Conservation (phyloP, 2,888 invertebrate species). For the Scaptomyza caliginosa region DNA sequence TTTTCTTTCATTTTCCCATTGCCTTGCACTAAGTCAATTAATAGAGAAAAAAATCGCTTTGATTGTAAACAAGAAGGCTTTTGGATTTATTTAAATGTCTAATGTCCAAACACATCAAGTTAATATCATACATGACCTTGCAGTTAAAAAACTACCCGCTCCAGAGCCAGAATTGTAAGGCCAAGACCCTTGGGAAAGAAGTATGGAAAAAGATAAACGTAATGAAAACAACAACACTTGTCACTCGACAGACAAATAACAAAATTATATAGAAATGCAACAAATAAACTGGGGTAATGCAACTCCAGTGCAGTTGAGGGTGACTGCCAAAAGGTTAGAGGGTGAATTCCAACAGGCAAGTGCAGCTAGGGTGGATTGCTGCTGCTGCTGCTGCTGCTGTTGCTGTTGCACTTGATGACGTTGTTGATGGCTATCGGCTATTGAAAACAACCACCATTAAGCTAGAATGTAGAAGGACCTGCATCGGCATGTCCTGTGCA, state of each 20-base stretch:
- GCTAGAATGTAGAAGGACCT: conserved; percentile 32
- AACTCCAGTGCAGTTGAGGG: conserved; percentile 13
- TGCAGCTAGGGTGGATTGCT: conserved; percentile 47
- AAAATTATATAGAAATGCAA: conserved; percentile 77
- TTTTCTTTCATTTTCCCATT: conserved; percentile 13
- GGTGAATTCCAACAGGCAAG: conserved; percentile 63
- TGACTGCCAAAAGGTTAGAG: conserved; percentile 21
- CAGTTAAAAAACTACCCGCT: conserved; percentile 24
- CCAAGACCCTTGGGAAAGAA: conserved; percentile 66
- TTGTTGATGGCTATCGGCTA: conserved; percentile 39
- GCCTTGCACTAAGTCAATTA: conserved; percentile 28
- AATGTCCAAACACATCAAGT: conserved; percentile 12
- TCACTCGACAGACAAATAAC: conserved; percentile 72
- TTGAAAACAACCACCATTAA: conserved; percentile 32
- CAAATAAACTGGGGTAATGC: conserved; percentile 41
- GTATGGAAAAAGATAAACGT: conserved; percentile 39
- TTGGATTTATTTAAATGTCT: too few species aligned
- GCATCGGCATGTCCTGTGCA: conserved; percentile 42
- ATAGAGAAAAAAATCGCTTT: conserved; percentile 1
- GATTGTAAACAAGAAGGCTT: neutral
- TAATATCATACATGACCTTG: conserved; percentile 32
- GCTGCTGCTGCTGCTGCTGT: neutral
- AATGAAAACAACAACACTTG: conserved; percentile 53
- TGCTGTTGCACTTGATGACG: conserved; percentile 20
- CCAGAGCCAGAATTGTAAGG: conserved; percentile 23